Conservation (phyloP, 2,888 invertebrate species). For the Anodontia alba region DNA sequence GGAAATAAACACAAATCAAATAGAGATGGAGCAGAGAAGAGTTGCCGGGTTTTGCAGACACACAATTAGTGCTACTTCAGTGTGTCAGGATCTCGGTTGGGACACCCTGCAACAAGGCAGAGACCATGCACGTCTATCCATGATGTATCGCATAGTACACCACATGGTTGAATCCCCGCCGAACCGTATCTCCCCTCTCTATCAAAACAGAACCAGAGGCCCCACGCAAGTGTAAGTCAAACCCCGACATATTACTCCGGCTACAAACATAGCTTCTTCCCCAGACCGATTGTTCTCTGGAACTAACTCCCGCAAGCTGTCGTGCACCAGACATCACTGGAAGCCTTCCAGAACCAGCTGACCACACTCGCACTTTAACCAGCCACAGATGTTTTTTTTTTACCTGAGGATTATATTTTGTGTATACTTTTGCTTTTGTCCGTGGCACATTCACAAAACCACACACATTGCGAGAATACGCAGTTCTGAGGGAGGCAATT, state of each 20-base stretch:
- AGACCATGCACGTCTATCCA: not conserved
- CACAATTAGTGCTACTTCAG: not conserved
- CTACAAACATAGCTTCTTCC: not conserved
- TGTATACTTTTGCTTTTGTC: not conserved
- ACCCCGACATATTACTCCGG: not conserved
- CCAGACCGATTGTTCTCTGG: not conserved
- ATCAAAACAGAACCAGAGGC: not conserved
- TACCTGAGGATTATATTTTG: not conserved
- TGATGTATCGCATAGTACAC: not conserved
- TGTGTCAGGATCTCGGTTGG: not conserved
- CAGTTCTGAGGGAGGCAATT: too few relatives aligned
- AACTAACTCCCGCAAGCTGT: not conserved
- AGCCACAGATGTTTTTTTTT: not conserved
- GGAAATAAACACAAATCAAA: not conserved
- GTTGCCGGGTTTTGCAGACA: not conserved
- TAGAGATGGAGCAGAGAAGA: not conserved
- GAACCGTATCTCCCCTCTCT: not conserved
- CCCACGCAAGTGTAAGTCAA: not conserved
- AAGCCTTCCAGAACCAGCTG: conserved; percentile 6
- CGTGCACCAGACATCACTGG: not conserved
- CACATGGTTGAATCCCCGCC: not conserved
- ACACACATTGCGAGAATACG: conserved; percentile 18
- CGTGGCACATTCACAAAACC: not conserved
- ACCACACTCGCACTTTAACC: not conserved
- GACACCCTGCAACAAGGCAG: not conserved